Evolutionary conservation across 1,140 invertebrate genomes (phyloP).

Genomic region (Monomorium pharaonis): DNA sequence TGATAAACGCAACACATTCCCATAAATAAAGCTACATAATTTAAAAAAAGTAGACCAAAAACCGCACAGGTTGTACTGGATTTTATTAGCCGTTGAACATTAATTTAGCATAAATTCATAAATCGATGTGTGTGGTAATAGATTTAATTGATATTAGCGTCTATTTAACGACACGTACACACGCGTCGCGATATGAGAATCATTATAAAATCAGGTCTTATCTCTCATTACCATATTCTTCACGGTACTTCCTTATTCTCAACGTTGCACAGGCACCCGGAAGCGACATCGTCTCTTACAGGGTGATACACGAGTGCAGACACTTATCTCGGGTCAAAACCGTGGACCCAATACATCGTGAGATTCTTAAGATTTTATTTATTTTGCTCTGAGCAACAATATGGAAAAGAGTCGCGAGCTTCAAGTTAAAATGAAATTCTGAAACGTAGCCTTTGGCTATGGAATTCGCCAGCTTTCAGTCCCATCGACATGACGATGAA

Average conservation of each 20-base stretch:
- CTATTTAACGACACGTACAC: background rate
- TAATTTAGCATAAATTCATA: background rate
- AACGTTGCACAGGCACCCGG: constrained; percentile 63
- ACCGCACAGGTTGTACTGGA: background rate
- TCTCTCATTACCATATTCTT: constrained; percentile 58
- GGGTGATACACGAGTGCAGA: constrained; percentile 61
- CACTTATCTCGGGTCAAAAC: constrained; percentile 55
- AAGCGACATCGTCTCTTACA: constrained; percentile 50
- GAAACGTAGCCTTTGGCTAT: background rate
- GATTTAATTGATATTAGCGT: background rate
- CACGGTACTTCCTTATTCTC: constrained; percentile 61
- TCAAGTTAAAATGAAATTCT: background rate
- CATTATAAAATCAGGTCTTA: constrained; percentile 32
- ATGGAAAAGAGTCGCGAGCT: background rate
- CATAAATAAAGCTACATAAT: background rate
- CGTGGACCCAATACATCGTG: constrained; percentile 11
- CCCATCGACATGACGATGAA: background rate
- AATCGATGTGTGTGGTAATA: background rate
- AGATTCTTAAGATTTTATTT: constrained; percentile 2
- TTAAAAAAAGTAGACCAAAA: background rate
- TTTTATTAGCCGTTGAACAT: background rate
- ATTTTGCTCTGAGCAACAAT: background rate
- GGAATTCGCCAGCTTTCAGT: background rate
- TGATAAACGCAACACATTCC: background rate
- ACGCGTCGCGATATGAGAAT: constrained; percentile 18